Percentiles rank a stretch among this genome's conserved stretches.
These are phyloP conservation scores for Cosmorhoe ocellata DNA, from an alignment of 2,888 invertebrate species.

Conservation along the genomic window DNA sequence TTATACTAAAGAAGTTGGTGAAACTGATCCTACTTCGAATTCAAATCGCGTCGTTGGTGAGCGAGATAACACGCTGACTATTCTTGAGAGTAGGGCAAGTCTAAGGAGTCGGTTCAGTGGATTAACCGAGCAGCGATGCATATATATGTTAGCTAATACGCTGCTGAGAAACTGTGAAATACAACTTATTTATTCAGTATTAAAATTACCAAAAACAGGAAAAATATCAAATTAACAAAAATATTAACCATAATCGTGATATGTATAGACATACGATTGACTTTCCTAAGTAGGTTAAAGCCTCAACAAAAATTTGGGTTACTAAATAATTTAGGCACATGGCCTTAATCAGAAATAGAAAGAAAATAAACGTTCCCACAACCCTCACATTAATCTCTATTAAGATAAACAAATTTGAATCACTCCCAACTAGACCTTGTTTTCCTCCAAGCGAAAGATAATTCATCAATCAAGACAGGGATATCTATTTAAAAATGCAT, in stretches of 20 bases:
- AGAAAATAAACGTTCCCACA: slow-evolving; percentile 14
- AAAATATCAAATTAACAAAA: too few relatives aligned
- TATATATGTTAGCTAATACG: not conserved
- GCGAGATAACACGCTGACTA: slow-evolving; percentile 43
- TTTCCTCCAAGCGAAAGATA: slow-evolving; percentile 55
- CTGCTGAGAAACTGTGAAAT: not conserved
- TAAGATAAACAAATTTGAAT: slow-evolving; percentile 68
- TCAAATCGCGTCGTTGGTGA: slow-evolving; percentile 45
- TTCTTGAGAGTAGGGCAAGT: slow-evolving; percentile 28
- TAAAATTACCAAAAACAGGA: too few relatives aligned
- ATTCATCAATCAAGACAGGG: slow-evolving; percentile 76
- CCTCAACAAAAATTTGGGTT: too few relatives aligned
- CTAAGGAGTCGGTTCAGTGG: slow-evolving; percentile 2
- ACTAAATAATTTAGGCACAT: slow-evolving; percentile 27
- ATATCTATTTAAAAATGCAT: slow-evolving; percentile 77
- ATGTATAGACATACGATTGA: too few relatives aligned
- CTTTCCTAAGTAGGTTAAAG: too few relatives aligned
- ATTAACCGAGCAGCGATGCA: not conserved
- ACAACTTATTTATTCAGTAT: too few relatives aligned
- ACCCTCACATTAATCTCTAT: slow-evolving; percentile 67
- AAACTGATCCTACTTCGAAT: slow-evolving; percentile 42
- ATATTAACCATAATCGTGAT: too few relatives aligned
- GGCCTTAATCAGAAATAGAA: slow-evolving; percentile 23
- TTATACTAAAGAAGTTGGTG: slow-evolving; percentile 35
- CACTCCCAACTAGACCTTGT: slow-evolving; percentile 53